Evolutionary conservation across 2,797 vertebrate species (phyloP).

Genomic region (Hephaestus fuliginosus): DNA sequence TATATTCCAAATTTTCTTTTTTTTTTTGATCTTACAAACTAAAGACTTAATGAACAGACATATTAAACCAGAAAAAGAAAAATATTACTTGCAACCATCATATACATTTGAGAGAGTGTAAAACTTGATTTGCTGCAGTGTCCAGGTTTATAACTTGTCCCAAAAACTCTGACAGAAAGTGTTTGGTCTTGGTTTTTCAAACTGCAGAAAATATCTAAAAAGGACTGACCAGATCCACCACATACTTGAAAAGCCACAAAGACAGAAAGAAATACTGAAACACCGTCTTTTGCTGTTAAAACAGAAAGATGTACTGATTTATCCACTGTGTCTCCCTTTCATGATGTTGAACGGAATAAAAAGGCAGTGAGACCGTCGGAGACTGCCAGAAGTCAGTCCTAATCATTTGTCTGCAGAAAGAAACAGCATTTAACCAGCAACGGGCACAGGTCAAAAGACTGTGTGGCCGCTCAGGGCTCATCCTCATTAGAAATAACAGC

Average conservation of each 20-base stretch:
- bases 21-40: not conserved
- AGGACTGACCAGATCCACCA: not conserved
- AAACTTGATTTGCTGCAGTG: not conserved
- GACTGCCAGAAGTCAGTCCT: constrained; percentile 27
- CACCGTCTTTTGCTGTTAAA: not conserved
- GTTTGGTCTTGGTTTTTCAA: not conserved
- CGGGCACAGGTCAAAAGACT: constrained; percentile 62
- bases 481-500: constrained; percentile 63
- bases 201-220: constrained; percentile 7
- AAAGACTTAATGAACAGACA: not conserved
- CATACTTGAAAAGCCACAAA: not conserved
- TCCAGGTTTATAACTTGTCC: not conserved
- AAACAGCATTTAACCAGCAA: constrained; percentile 56
- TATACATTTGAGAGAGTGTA: not conserved
- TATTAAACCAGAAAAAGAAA: not conserved
- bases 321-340: not conserved
- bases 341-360: not conserved
- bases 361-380: constrained; percentile 9
- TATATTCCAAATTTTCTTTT: too few relatives aligned
- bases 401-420: constrained; percentile 52
- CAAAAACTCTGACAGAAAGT: not conserved
- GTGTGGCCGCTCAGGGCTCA: constrained; percentile 30
- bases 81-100: not conserved
- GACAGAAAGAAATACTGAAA: not conserved
- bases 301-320: not conserved